These are phyloP conservation scores for Dicaeum eximium DNA, from an alignment of 2,113 vertebrate genomes.

Conservation along the genomic window DNA sequence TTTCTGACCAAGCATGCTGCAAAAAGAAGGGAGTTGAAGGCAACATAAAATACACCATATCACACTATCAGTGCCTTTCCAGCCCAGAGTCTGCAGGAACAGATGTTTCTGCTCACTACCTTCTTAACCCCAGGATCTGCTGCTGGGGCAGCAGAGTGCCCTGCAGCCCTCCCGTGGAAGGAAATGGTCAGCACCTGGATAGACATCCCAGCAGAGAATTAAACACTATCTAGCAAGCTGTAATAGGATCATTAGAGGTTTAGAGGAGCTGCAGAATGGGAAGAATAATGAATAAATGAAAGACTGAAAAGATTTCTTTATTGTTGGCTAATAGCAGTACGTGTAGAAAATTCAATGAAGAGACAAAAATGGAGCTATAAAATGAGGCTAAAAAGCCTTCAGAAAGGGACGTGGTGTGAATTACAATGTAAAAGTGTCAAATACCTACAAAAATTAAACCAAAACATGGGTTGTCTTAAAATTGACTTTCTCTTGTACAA, in stretches of 20 bases:
- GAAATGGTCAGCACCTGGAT: neutral
- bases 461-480: neutral
- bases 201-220: constrained; percentile 17
- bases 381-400: constrained; percentile 4
- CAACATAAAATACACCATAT: neutral
- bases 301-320: constrained; percentile 25
- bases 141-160: neutral
- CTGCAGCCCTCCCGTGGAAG: neutral
- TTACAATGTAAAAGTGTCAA: neutral
- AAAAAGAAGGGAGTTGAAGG: neutral
- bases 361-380: constrained; percentile 1
- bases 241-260: constrained; percentile 5
- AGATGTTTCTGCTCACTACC: neutral
- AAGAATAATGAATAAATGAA: constrained; percentile 36
- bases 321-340: neutral
- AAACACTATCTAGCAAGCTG: neutral
- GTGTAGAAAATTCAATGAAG: neutral
- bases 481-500: neutral
- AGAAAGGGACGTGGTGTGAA: neutral
- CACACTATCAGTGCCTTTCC: neutral
- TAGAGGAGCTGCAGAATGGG: neutral
- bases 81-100: neutral
- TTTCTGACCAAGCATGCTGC: neutral
- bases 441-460: neutral
- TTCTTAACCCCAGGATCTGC: neutral